phyloP scores from a whole-genome alignment of 2,797 vertebrate species.

The Acipenser oxyrinchus region DNA sequence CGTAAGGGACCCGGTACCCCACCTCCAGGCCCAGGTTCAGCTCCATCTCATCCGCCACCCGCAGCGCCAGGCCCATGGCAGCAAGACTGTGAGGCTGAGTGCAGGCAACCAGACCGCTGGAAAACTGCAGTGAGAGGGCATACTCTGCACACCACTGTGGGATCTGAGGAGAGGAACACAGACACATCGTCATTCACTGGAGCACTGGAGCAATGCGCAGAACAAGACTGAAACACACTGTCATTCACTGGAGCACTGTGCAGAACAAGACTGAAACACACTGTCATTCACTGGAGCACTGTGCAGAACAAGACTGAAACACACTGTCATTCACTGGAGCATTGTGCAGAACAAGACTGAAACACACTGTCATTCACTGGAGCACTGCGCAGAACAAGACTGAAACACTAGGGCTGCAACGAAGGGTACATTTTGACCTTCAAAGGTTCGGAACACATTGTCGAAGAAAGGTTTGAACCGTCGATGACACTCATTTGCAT shows the following conservation, averaged over 20 bases:
- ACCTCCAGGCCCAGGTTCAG: constrained; percentile 88
- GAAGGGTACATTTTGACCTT: too few species aligned
- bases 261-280: background rate
- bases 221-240: background rate
- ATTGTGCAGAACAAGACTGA: background rate
- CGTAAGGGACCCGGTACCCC: constrained; percentile 82
- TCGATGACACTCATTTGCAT: too few species aligned
- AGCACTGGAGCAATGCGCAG: background rate
- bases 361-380: background rate
- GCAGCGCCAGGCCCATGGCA: constrained; percentile 76
- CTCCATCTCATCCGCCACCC: constrained; percentile 93
- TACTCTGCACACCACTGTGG: constrained; percentile 95
- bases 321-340: background rate
- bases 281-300: background rate
- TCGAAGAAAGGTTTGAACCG: too few species aligned
- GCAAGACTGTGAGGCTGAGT: constrained; percentile 77
- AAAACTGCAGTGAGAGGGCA: constrained; percentile 70
- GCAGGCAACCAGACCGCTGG: constrained; percentile 76
- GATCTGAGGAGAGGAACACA: constrained; percentile 52
- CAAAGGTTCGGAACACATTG: too few species aligned
- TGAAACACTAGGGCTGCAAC: too few species aligned
- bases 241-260: background rate
- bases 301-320: background rate
- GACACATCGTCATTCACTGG: background rate
- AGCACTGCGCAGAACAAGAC: background rate